Evolutionary conservation across 2,888 invertebrate genomes (phyloP).

Genomic region (Cepaea hortensis): DNA sequence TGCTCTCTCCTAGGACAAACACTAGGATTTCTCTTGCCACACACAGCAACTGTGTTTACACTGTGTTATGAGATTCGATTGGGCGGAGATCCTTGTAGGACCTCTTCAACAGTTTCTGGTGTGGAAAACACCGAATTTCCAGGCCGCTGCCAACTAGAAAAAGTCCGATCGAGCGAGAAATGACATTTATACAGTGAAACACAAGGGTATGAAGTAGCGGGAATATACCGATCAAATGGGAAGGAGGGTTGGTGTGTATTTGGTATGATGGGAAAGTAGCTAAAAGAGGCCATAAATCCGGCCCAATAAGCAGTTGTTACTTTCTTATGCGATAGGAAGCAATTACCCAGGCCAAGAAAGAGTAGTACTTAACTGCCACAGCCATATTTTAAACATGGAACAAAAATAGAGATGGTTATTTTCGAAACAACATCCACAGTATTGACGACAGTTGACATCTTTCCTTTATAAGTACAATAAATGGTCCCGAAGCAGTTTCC

Average conservation of each 20-base stretch:
- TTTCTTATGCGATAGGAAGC: not conserved
- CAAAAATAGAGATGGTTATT: too few species aligned
- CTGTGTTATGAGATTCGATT: constrained; percentile 36
- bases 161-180: constrained; percentile 26
- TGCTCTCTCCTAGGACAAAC: not conserved
- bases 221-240: not conserved
- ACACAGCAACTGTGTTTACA: constrained; percentile 26
- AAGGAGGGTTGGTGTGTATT: constrained; percentile 5
- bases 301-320: not conserved
- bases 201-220: not conserved
- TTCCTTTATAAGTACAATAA: too few species aligned
- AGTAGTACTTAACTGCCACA: too few species aligned
- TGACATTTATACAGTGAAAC: constrained; percentile 25
- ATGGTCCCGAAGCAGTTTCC: too few species aligned
- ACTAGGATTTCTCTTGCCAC: not conserved
- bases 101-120: constrained; percentile 22
- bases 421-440: too few species aligned
- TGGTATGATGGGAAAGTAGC: not conserved
- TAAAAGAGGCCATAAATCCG: not conserved
- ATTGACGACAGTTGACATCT: too few species aligned
- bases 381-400: too few species aligned
- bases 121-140: constrained; percentile 12
- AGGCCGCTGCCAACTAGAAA: not conserved
- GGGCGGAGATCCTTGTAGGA: not conserved
- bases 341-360: too few species aligned